Conservation (phyloP, 1,140 invertebrate species). For the Aphaenogaster rudis region DNA sequence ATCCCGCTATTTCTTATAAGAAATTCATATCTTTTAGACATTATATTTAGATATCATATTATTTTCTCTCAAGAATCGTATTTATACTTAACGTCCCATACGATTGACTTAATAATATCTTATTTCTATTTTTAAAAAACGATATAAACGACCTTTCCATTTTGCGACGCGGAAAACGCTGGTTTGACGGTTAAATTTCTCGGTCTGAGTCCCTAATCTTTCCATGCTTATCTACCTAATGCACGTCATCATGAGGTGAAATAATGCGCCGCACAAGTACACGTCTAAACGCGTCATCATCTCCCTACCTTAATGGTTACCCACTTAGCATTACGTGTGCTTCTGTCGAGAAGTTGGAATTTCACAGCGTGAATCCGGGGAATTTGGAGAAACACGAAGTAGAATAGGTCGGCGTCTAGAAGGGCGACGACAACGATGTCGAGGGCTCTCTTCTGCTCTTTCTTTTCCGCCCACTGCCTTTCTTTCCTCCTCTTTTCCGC, state of each 20-base stretch:
- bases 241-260: neutral
- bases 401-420: conserved; percentile 46
- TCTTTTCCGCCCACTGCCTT: neutral
- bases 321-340: conserved; percentile 46
- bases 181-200: neutral
- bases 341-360: conserved; percentile 25
- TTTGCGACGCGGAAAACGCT: neutral
- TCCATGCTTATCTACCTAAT: neutral
- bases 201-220: neutral
- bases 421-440: conserved; percentile 33
- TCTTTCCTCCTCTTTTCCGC: neutral
- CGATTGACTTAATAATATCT: neutral
- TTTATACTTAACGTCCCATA: neutral
- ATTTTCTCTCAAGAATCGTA: neutral
- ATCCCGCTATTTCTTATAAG: neutral
- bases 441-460: conserved; percentile 22
- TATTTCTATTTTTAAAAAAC: neutral
- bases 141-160: neutral
- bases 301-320: conserved; percentile 11
- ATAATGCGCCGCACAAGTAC: conserved; percentile 8
- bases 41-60: neutral
- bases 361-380: conserved; percentile 23
- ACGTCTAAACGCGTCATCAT: conserved; percentile 11
- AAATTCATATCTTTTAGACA: neutral
- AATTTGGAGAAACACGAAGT: conserved; percentile 52